A percentile compares a stretch with the other conserved stretches of the same genome.
phyloP scores from a whole-genome alignment of 2,888 invertebrate species.

The Sinotaia quadrata region DNA sequence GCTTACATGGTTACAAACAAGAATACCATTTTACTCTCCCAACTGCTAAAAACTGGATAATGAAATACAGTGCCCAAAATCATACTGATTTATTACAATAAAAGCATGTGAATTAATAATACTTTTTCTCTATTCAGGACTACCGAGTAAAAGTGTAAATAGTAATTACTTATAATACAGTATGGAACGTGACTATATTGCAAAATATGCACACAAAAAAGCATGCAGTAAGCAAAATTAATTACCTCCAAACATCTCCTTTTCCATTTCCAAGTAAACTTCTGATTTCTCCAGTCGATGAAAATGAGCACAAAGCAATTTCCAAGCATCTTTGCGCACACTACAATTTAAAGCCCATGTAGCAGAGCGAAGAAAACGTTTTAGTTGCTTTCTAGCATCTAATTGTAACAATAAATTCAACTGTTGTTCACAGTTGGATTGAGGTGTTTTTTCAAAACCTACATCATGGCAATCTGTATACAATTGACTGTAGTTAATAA shows the following conservation, averaged over 20 bases:
- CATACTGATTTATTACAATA: no score
- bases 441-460: not conserved
- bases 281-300: conserved; percentile 25
- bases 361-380: conserved; percentile 9
- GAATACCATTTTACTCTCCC: no score
- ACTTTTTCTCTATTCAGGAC: no score
- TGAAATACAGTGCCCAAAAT: no score
- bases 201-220: not conserved
- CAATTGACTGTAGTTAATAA: conserved; percentile 19
- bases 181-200: no score
- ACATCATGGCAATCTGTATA: not conserved
- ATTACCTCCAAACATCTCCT: conserved; percentile 36
- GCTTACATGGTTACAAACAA: no score
- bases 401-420: not conserved
- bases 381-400: conserved; percentile 11
- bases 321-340: conserved; percentile 10
- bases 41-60: no score
- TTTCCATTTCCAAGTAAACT: conserved; percentile 64
- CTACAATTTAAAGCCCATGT: not conserved
- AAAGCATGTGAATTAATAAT: no score
- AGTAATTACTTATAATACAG: no score
- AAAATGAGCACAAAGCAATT: conserved; percentile 8
- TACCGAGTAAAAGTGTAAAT: no score
- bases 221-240: not conserved
- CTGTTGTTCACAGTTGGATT: conserved; percentile 31